Evolutionary conservation across 2,797 vertebrate species (phyloP), one percentile per base, ranked within the genome.

Genomic region (Sciaenops ocellatus): DNA sequence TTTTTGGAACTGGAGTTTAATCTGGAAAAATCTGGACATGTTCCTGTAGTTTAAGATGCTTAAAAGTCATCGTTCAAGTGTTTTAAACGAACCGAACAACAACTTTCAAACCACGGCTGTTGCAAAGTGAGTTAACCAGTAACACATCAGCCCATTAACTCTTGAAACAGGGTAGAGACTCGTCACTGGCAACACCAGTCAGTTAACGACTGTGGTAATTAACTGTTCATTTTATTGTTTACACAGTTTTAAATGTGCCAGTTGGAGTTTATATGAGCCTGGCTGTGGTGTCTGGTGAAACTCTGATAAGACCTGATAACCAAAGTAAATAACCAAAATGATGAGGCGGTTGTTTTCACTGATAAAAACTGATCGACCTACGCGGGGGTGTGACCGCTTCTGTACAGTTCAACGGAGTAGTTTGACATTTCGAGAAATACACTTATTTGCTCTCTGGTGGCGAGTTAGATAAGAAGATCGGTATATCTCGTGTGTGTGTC

Each of bases 401-500:
- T 5, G 24, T 30, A 30, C 44, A 13, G 68, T 24, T 83, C 70
- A 51, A 34, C 55, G 34, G 4, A 26, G 20, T 1, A 24, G 15
- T 4, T 30, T 1, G 3, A 44, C 42, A 34, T 65, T 47, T 55
- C 50, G 6, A 7, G 41, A 17, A 41, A 47, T 7, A 1, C 3
- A 0, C 17, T 52, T 55, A 16, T 71, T 63, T 50, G 15, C 51
- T 65, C 28, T 61, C 46, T 65, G 50, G 3, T 38, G 24, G 17
- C 7, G 13, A 12, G 72, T n/a, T 15, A 18, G 60, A 78, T 22
- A 56, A 80, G 66, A 48, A n/a, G 47, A 47, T 61, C 17, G 11
- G 67, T 64, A n/a, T 15, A 24, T 16, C 47, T 54, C 41, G 2
- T 6, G 28, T 42, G 55, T 20, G 22, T 11, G n/a, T 63, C 69